Evolutionary conservation across 2,797 vertebrate species (phyloP), one percentile per base, ranked within the genome.

Genomic region (Prunella strophiata): DNA sequence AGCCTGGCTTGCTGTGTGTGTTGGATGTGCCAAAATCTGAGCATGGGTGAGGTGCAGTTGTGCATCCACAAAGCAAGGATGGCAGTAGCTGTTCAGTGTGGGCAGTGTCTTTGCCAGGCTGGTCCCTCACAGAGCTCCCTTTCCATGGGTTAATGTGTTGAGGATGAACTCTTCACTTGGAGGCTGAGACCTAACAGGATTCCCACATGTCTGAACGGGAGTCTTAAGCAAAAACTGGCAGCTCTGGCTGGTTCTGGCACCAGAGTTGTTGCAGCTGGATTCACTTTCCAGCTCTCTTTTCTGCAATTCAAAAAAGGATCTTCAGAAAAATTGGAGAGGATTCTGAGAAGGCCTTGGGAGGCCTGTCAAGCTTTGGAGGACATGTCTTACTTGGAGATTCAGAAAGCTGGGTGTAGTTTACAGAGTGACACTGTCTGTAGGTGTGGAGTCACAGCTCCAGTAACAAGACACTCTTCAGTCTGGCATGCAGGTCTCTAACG

Each of bases 1-100:
- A 7, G 40, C 61, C 27, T 16, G 21, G 22, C 48, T 76, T 70
- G 36, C 45, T 13, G 3, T 45, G 58, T 78, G 66, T 5, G 0
- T 16, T 78, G 92, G 32, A 6, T 43, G 21, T 63, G 57, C 43
- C 26, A 5, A 7, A 27, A n/a, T 40, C 12, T 32, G 42, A 21
- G 72, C 34, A 3, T 0, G 3, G 27, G 21, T 51, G 75, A 57
- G 38, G 21, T 73, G 65, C 3, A 9, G 52, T 4, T 73, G 67
- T n/a, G 45, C 15, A 13, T 74, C 40, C 65, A 32, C 54, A 17
- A 38, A 85, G 30, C 50, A 65, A 68, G 40, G 73, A 19, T 1
- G 0, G 26, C 2, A 2, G 59, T 17, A 12, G 20, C 59, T 58
- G 45, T 25, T 4, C 6, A 12, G 30, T 0, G 4, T 42, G 21